Percentiles rank a stretch among this genome's conserved stretches.
Evolutionary conservation across 2,113 vertebrate genomes (phyloP).

Genomic region (Chaenocephalus aceratus): DNA sequence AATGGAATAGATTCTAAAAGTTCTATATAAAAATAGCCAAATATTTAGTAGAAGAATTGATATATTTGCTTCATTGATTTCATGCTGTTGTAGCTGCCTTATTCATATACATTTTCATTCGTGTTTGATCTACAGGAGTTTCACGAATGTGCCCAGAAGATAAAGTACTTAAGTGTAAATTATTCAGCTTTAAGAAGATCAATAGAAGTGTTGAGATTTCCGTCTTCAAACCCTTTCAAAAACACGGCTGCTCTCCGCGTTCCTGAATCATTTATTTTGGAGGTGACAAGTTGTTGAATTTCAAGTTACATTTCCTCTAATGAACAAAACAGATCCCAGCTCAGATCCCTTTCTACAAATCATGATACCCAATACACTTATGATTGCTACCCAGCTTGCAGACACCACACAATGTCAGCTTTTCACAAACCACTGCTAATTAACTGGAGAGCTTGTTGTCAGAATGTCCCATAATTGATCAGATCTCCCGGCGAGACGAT

Average conservation of each 20-base stretch:
- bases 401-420: conserved; percentile 10
- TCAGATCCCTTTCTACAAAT: neutral
- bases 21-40: too few relatives aligned
- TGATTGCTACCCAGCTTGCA: conserved; percentile 2
- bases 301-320: neutral
- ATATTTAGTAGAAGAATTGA: too few relatives aligned
- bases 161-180: neutral
- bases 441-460: conserved; percentile 35
- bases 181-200: neutral
- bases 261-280: neutral
- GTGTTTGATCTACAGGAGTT: neutral
- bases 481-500: conserved; percentile 34
- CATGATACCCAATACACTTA: neutral
- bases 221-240: neutral
- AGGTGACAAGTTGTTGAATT: neutral
- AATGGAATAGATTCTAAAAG: too few relatives aligned
- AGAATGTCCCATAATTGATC: conserved; percentile 26
- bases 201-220: neutral
- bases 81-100: too few relatives aligned
- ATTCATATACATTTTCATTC: too few relatives aligned
- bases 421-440: conserved; percentile 46
- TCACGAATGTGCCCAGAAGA: neutral
- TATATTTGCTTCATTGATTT: too few relatives aligned
- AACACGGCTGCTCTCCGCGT: neutral
- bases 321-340: neutral